Conservation (phyloP, 2,113 vertebrate species). For the Bubalus kerabau region DNA sequence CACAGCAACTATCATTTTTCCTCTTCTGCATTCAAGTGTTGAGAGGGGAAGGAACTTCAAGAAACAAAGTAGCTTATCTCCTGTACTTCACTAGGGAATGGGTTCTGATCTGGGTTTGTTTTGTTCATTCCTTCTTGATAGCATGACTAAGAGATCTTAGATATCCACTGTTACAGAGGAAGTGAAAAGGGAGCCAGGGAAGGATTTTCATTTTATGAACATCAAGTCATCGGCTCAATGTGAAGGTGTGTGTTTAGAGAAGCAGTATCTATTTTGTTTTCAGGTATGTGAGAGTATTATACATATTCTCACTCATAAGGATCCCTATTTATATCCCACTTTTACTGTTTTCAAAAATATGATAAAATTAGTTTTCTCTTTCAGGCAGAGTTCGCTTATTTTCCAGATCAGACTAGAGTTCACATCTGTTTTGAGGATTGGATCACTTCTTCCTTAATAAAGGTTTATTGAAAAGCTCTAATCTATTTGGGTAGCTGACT, state of each 20-base stretch:
- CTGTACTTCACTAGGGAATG: not conserved
- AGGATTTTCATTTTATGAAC: not conserved
- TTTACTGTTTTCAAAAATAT: not conserved
- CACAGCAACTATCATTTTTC: not conserved
- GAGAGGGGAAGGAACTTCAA: not conserved
- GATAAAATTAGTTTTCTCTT: not conserved
- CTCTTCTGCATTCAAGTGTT: not conserved
- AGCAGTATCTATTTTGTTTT: not conserved
- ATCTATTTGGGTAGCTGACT: conserved; percentile 7
- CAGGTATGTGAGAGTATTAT: not conserved
- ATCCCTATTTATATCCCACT: not conserved
- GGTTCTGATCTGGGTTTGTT: not conserved
- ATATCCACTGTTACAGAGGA: not conserved
- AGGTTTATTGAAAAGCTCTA: conserved; percentile 29
- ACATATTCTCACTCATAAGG: not conserved
- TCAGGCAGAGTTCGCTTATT: not conserved
- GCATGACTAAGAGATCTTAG: not conserved
- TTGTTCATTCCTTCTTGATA: not conserved
- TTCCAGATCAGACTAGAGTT: not conserved
- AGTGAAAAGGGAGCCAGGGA: not conserved
- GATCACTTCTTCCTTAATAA: conserved; percentile 13
- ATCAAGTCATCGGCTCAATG: not conserved
- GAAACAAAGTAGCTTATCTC: not conserved
- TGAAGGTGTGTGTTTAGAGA: not conserved
- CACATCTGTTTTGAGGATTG: not conserved